Conservation (phyloP, 2,888 invertebrate species). For the Liopterus haemorrhoidalis region DNA sequence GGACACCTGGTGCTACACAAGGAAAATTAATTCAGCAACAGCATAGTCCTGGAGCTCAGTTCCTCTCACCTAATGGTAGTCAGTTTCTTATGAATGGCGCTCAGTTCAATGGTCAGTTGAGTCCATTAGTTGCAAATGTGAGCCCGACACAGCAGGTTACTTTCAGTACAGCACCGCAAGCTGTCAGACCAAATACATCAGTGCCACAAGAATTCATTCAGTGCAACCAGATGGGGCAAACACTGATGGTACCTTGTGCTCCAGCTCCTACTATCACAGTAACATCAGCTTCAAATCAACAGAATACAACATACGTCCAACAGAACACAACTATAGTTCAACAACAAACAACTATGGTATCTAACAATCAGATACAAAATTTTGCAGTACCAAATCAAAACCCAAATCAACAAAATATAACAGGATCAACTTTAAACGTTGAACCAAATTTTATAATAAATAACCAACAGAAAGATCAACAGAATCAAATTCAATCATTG, state of each 20-base stretch:
- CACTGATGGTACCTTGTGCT: conserved; percentile 64
- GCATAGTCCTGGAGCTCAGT: conserved; percentile 64
- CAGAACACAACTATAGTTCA: conserved; percentile 82
- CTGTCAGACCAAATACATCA: conserved; percentile 43
- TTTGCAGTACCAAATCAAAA: conserved; percentile 44
- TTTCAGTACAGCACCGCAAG: conserved; percentile 53
- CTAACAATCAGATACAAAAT: conserved; percentile 55
- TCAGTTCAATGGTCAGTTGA: conserved; percentile 68
- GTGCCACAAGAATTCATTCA: conserved; percentile 62
- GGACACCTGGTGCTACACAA: conserved; percentile 63
- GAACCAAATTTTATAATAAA: conserved; percentile 56
- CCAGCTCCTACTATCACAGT: conserved; percentile 52
- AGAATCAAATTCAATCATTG: conserved; percentile 37
- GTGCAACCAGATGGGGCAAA: conserved; percentile 63
- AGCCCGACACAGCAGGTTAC: conserved; percentile 64
- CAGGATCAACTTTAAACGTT: conserved; percentile 48
- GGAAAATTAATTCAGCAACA: conserved; percentile 63
- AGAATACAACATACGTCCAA: conserved; percentile 69
- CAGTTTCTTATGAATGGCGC: conserved; percentile 72
- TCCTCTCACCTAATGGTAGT: conserved; percentile 64
- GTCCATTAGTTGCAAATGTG: conserved; percentile 69
- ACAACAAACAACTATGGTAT: conserved; percentile 72
- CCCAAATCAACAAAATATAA: conserved; percentile 39
- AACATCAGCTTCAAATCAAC: conserved; percentile 53
- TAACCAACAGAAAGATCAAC: conserved; percentile 34